Percentiles rank a stretch among this genome's conserved stretches.
phyloP scores from a whole-genome alignment of 2,113 vertebrate genomes.

The Oophaga pumilio region DNA sequence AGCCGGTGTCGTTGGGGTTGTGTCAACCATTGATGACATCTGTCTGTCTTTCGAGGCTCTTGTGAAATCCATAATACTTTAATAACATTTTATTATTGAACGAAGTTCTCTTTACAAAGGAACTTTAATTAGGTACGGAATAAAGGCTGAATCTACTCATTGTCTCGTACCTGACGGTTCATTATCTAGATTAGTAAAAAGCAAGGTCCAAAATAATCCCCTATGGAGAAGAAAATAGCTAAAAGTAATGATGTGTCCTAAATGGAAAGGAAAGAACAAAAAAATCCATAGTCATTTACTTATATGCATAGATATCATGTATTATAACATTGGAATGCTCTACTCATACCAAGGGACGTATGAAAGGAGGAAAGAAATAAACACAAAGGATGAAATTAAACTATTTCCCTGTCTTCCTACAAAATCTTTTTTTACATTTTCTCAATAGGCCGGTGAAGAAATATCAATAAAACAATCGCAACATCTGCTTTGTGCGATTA shows the following conservation, averaged over 20 bases:
- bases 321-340: not conserved
- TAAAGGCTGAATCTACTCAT: not conserved
- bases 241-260: not conserved
- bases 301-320: not conserved
- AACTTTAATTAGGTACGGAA: not conserved
- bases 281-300: not conserved
- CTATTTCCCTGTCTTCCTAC: slow-evolving; percentile 3
- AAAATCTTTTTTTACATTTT: not conserved
- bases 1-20: too few relatives aligned
- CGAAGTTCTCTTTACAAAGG: not conserved
- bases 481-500: slow-evolving; percentile 53
- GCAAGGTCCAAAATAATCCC: not conserved
- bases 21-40: not conserved
- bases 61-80: not conserved
- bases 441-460: not conserved
- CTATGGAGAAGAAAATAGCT: not conserved
- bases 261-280: not conserved
- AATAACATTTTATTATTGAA: not conserved
- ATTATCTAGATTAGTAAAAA: not conserved
- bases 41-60: not conserved
- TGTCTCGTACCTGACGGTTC: not conserved
- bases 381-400: slow-evolving; percentile 11
- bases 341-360: not conserved
- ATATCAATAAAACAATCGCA: slow-evolving; percentile 45
- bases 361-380: not conserved